Evolutionary conservation across 2,888 invertebrate species (phyloP).

Genomic region (Aleiodes alternator): DNA sequence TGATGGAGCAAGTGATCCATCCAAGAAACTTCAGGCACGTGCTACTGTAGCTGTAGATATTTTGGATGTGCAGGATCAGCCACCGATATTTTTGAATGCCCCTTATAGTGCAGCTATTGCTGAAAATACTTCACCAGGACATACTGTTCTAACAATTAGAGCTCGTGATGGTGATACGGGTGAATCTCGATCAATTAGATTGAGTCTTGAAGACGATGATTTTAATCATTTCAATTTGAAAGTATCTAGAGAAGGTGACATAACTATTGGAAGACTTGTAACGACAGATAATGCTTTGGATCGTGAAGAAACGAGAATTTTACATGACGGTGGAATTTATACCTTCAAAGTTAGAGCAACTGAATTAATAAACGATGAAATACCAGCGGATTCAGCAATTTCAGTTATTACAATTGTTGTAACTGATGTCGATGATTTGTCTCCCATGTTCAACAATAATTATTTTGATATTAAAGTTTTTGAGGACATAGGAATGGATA

Average conservation of each 20-base stretch:
- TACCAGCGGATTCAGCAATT: constrained; percentile 82
- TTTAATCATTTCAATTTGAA: constrained; percentile 82
- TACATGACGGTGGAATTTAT: constrained; percentile 88
- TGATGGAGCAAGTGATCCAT: constrained; percentile 79
- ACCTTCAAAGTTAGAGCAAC: constrained; percentile 84
- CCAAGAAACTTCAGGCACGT: constrained; percentile 80
- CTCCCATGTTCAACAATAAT: constrained; percentile 83
- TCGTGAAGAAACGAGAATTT: constrained; percentile 84
- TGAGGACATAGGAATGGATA: constrained; percentile 85
- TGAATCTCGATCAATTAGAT: constrained; percentile 81
- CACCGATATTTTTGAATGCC: constrained; percentile 87
- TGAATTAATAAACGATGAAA: constrained; percentile 83
- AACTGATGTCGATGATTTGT: constrained; percentile 87
- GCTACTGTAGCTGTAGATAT: constrained; percentile 87
- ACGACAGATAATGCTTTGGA: constrained; percentile 83
- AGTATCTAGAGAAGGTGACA: constrained; percentile 77
- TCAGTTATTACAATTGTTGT: constrained; percentile 86
- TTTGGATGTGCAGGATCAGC: constrained; percentile 88
- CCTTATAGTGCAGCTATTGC: constrained; percentile 87
- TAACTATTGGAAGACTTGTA: constrained; percentile 78
- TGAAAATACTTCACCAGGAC: constrained; percentile 82
- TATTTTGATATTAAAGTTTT: constrained; percentile 83
- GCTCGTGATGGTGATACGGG: constrained; percentile 90
- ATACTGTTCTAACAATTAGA: constrained; percentile 82
- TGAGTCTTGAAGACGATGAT: constrained; percentile 83